These are phyloP conservation scores for Argynnis bischoffii DNA, from an alignment of 2,888 invertebrate genomes.

Conservation along the genomic window DNA sequence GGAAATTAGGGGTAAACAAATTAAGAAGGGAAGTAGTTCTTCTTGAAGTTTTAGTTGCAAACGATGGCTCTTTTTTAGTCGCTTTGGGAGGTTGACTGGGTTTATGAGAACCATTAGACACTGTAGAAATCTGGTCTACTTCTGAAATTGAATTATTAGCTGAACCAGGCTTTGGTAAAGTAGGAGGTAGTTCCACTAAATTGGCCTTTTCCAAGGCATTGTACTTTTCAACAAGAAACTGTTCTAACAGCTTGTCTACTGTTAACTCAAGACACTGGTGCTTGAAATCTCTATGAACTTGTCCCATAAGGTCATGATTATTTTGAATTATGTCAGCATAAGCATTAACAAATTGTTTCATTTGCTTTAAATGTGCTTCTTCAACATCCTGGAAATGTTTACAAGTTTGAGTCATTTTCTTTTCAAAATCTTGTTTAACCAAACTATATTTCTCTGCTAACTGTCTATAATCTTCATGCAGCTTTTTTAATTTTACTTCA, in stretches of 20 bases:
- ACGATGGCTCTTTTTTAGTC: slow-evolving; percentile 85
- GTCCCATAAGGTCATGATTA: slow-evolving; percentile 95
- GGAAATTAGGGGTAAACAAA: slow-evolving; percentile 97
- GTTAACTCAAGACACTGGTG: slow-evolving; percentile 95
- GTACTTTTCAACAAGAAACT: slow-evolving; percentile 95
- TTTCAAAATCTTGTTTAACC: slow-evolving; percentile 96
- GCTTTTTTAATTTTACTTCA: slow-evolving; percentile 94
- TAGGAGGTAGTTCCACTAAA: slow-evolving; percentile 77
- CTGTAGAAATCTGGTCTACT: slow-evolving; percentile 75
- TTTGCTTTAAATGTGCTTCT: slow-evolving; percentile 94
- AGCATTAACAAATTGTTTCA: slow-evolving; percentile 96
- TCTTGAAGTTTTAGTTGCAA: slow-evolving; percentile 89
- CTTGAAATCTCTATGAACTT: slow-evolving; percentile 96
- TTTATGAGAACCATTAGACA: slow-evolving; percentile 78
- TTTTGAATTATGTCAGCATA: slow-evolving; percentile 94
- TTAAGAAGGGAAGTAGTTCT: slow-evolving; percentile 97
- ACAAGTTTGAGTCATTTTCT: slow-evolving; percentile 96
- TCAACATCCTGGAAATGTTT: slow-evolving; percentile 98
- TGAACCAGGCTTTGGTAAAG: slow-evolving; percentile 73
- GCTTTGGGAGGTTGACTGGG: slow-evolving; percentile 78
- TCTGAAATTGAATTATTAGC: slow-evolving; percentile 80
- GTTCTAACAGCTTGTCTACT: slow-evolving; percentile 94
- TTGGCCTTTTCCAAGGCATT: slow-evolving; percentile 97
- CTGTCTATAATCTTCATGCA: slow-evolving; percentile 96
- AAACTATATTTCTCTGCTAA: slow-evolving; percentile 96